These are phyloP conservation scores for Diadromus collaris DNA, from an alignment of 2,888 invertebrate genomes.

Conservation along the genomic window DNA sequence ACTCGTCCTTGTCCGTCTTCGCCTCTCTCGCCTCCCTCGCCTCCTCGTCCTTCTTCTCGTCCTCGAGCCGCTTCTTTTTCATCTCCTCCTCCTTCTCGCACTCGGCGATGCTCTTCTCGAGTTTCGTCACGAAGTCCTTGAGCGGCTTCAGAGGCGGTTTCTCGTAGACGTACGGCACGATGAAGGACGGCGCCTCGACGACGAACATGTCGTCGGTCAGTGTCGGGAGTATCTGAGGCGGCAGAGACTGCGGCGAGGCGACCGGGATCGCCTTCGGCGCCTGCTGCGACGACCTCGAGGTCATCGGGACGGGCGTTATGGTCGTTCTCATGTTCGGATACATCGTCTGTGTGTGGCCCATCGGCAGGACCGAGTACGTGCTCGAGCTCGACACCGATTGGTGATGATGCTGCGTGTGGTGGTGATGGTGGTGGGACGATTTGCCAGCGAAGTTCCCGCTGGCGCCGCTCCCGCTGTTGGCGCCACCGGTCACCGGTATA, in stretches of 20 bases:
- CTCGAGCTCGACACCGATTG: conserved; percentile 74
- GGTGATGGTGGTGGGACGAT: conserved; percentile 67
- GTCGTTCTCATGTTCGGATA: conserved; percentile 85
- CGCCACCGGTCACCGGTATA: conserved; percentile 80
- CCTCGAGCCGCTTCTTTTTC: conserved; percentile 77
- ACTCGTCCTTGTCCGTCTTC: conserved; percentile 76
- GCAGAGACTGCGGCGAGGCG: conserved; percentile 70
- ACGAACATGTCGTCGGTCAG: conserved; percentile 96
- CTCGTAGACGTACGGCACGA: conserved; percentile 96
- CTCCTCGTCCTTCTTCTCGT: conserved; percentile 79
- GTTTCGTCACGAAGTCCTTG: conserved; percentile 86
- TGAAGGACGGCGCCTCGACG: conserved; percentile 95
- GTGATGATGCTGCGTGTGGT: conserved; percentile 58
- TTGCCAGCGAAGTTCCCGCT: conserved; percentile 34
- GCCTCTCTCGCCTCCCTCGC: conserved; percentile 62
- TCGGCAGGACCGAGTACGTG: conserved; percentile 80
- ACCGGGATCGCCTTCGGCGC: conserved; percentile 71
- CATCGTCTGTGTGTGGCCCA: conserved; percentile 84
- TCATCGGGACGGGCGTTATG: conserved; percentile 82
- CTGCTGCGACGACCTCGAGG: conserved; percentile 71
- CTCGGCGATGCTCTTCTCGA: conserved; percentile 85
- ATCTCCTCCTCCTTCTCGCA: conserved; percentile 82
- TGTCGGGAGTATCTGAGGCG: conserved; percentile 87
- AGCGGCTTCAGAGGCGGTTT: conserved; percentile 92
- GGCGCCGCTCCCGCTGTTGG: conserved; percentile 60